Conservation (phyloP, 2,888 invertebrate genomes). For the Pedicia rivosa region DNA sequence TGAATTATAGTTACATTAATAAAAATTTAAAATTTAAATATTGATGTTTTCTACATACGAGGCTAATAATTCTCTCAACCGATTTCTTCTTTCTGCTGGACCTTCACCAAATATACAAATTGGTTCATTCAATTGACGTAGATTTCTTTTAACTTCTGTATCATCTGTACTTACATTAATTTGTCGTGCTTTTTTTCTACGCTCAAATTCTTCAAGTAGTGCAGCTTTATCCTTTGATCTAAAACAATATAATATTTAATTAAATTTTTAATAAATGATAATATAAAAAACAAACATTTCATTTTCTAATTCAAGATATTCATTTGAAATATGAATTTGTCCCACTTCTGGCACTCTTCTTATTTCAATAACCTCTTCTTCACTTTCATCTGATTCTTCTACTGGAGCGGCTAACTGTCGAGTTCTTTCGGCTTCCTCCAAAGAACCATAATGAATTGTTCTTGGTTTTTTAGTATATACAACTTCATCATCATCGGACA, state of each 20-base stretch:
- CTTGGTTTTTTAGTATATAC: slow-evolving; percentile 56
- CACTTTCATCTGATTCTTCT: slow-evolving; percentile 43
- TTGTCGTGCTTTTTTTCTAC: slow-evolving; percentile 80
- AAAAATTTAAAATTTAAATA: background rate
- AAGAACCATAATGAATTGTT: slow-evolving; percentile 74
- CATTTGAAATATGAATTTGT: slow-evolving; percentile 30
- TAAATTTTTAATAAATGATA: background rate
- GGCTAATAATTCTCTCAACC: slow-evolving; percentile 79
- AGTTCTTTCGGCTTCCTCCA: slow-evolving; percentile 69
- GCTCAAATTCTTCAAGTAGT: slow-evolving; percentile 88
- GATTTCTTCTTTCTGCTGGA: slow-evolving; percentile 85
- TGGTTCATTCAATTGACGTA: slow-evolving; percentile 86
- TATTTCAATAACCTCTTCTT: slow-evolving; percentile 36
- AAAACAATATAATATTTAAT: slow-evolving; percentile 7
- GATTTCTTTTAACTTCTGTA: slow-evolving; percentile 77
- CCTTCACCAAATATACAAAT: slow-evolving; percentile 98
- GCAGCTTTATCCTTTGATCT: slow-evolving; percentile 81
- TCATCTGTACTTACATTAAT: slow-evolving; percentile 98
- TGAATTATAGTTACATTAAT: background rate
- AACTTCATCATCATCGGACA: slow-evolving; percentile 71
- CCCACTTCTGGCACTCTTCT: slow-evolving; percentile 21
- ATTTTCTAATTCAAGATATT: slow-evolving; percentile 29
- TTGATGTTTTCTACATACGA: slow-evolving; percentile 32
- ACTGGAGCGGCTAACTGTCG: slow-evolving; percentile 37
- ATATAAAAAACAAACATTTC: slow-evolving; percentile 19